phyloP scores from a whole-genome alignment of 2,888 invertebrate species.

The Lepidonotus clava region DNA sequence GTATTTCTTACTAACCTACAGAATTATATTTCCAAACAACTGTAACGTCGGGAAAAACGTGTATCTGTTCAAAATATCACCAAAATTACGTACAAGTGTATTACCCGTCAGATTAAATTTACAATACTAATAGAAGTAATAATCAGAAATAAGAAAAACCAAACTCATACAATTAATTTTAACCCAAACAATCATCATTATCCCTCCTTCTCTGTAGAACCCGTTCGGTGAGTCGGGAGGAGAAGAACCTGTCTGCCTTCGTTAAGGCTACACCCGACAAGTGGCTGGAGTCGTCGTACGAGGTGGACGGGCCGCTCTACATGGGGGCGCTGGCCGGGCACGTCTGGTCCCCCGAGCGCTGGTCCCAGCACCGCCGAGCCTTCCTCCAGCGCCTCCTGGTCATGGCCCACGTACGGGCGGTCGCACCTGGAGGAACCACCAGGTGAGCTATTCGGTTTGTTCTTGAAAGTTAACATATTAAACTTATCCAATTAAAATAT shows the following conservation, averaged over 20 bases:
- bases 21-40: no score
- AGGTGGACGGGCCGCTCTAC: slow-evolving; percentile 93
- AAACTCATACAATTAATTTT: no score
- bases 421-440: slow-evolving; percentile 84
- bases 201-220: slow-evolving; percentile 78
- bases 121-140: no score
- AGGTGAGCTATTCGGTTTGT: slow-evolving; percentile 69
- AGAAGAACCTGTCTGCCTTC: slow-evolving; percentile 87
- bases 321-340: slow-evolving; percentile 90
- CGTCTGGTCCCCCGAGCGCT: slow-evolving; percentile 88
- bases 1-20: no score
- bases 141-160: neutral
- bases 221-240: slow-evolving; percentile 85
- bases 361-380: slow-evolving; percentile 86
- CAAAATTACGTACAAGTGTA: no score
- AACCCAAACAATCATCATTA: no score
- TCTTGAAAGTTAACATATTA: no score
- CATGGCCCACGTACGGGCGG: slow-evolving; percentile 88
- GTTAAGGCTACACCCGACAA: slow-evolving; percentile 83
- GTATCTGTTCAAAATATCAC: no score
- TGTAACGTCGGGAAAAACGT: no score
- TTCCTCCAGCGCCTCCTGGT: slow-evolving; percentile 89
- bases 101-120: no score
- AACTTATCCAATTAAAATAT: no score
- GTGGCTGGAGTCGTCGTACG: slow-evolving; percentile 90